Percentiles rank a stretch among this genome's conserved stretches.
Evolutionary conservation across 2,888 invertebrate species (phyloP).

Genomic region (Sinodicranocentrus sp.): DNA sequence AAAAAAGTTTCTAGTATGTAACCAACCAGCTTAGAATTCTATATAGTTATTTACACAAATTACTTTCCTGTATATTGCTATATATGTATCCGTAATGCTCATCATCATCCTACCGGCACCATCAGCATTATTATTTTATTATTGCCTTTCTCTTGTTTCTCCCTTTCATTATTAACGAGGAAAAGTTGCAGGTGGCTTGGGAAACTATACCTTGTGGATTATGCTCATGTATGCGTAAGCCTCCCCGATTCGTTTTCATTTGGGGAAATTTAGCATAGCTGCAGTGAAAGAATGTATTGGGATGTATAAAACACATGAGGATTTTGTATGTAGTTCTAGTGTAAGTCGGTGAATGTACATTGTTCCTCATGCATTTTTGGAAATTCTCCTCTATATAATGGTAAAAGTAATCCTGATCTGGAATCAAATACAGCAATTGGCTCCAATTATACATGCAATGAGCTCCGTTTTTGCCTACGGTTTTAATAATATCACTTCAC

Average conservation of each 20-base stretch:
- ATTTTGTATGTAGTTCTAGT: too few species aligned
- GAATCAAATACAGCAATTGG: constrained; percentile 11
- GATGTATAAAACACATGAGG: too few species aligned
- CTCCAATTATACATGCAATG: background rate
- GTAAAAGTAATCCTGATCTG: background rate
- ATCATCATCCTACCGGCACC: constrained; percentile 17
- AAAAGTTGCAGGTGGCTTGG: constrained; percentile 45
- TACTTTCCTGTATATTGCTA: too few species aligned
- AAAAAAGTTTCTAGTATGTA: background rate
- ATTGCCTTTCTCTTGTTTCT: constrained; percentile 18
- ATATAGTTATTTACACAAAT: too few species aligned
- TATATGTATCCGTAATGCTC: background rate
- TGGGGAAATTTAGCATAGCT: background rate
- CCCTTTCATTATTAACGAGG: constrained; percentile 31
- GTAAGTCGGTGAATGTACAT: too few species aligned
- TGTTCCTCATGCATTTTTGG: too few species aligned
- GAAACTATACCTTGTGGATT: background rate
- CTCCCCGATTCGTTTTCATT: background rate
- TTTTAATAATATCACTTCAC: too few species aligned
- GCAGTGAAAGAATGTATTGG: too few species aligned
- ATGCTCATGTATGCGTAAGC: background rate
- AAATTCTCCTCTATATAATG: too few species aligned
- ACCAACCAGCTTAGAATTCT: too few species aligned
- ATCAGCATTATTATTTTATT: constrained; percentile 53
- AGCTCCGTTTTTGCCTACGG: too few species aligned